A percentile compares a stretch with the other conserved stretches of the same genome.
Conservation (phyloP, 1,140 invertebrate genomes). For the Drosophila tristis region DNA sequence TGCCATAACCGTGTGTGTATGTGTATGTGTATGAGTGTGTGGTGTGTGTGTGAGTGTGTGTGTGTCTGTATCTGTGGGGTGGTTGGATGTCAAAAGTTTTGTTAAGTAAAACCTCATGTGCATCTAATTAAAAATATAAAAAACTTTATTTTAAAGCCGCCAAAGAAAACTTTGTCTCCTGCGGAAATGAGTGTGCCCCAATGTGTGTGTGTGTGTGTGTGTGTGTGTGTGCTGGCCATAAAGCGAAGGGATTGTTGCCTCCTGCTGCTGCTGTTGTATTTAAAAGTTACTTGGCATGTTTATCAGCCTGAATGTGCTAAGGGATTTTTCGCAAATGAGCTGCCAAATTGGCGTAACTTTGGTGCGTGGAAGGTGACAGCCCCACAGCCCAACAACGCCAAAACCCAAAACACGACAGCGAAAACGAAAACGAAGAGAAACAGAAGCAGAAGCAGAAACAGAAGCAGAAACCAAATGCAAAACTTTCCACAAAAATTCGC, state of each 20-base stretch:
- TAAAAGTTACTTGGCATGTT: constrained; percentile 74
- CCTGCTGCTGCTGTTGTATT: constrained; percentile 50
- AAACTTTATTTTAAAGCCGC: constrained; percentile 81
- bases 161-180: constrained; percentile 79
- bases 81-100: constrained; percentile 69
- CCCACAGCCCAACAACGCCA: not conserved
- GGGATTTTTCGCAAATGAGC: constrained; percentile 73
- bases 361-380: constrained; percentile 32
- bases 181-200: constrained; percentile 49
- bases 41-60: constrained; percentile 1
- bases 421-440: no score
- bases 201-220: not conserved
- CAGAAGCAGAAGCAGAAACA: not conserved
- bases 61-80: constrained; percentile 13
- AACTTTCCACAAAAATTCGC: constrained; percentile 38
- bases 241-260: constrained; percentile 55
- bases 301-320: constrained; percentile 65
- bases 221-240: constrained; percentile 28
- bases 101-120: constrained; percentile 80
- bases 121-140: constrained; percentile 83
- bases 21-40: not conserved
- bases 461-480: not conserved
- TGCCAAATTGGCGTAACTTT: constrained; percentile 76
- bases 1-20: constrained; percentile 63
- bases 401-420: not conserved